Evolutionary conservation across 2,113 vertebrate species (phyloP).

Genomic region (Orcinus orca): DNA sequence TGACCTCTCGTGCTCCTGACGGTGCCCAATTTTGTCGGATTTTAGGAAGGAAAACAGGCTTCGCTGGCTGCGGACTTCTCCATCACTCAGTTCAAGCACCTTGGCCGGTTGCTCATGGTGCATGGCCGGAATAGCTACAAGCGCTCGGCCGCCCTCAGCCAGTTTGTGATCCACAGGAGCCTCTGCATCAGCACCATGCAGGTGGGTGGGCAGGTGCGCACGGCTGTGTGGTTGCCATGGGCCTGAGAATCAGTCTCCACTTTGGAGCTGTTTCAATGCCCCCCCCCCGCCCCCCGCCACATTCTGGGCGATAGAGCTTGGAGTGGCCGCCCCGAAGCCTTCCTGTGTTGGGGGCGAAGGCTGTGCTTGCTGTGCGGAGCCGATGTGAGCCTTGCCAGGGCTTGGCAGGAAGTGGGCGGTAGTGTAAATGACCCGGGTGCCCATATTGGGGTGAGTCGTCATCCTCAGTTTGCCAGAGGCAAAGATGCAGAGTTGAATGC

Average conservation of each 20-base stretch:
- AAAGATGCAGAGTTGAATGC: too few relatives aligned
- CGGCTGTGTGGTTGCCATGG: accelerated
- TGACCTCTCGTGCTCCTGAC: slow-evolving; percentile 40
- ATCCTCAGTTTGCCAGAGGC: background rate
- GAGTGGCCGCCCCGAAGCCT: background rate
- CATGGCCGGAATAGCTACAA: slow-evolving; percentile 99
- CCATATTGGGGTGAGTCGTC: background rate
- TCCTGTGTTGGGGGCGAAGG: accelerated
- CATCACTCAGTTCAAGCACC: slow-evolving; percentile 96
- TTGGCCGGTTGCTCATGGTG: slow-evolving; percentile 96
- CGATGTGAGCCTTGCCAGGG: accelerated
- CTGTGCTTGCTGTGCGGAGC: accelerated
- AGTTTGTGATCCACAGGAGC: slow-evolving; percentile 99
- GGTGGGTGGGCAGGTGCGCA: slow-evolving; percentile 78
- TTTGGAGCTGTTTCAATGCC: background rate
- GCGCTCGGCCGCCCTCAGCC: slow-evolving; percentile 95
- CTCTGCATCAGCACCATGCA: slow-evolving; percentile 99
- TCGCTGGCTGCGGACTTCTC: slow-evolving; percentile 97
- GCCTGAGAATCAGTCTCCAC: accelerated
- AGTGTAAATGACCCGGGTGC: accelerated
- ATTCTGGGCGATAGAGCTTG: accelerated
- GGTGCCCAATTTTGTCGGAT: slow-evolving; percentile 3
- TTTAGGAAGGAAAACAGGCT: slow-evolving; percentile 97
- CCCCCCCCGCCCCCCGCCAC: accelerated
- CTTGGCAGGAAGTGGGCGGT: accelerated